phyloP scores from a whole-genome alignment of 2,797 vertebrate genomes.

The Cetoscarus ocellatus region DNA sequence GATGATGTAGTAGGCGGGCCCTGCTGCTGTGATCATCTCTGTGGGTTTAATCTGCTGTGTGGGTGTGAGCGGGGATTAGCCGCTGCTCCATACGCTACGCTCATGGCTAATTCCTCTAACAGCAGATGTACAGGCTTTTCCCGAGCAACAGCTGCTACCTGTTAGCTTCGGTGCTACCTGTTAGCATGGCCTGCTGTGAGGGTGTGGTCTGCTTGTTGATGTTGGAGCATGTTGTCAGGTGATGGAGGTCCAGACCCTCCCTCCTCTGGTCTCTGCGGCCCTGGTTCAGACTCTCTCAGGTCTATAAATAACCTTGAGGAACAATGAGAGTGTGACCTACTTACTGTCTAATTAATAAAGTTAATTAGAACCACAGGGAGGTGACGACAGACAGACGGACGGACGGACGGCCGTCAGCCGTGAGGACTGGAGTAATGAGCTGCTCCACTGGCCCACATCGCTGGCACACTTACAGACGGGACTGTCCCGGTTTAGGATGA shows the following conservation, averaged over 20 bases:
- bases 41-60: constrained; percentile 17
- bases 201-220: no score
- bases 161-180: constrained; percentile 59
- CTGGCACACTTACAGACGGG: constrained; percentile 54
- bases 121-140: constrained; percentile 66
- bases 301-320: no score
- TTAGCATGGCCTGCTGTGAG: constrained; percentile 7
- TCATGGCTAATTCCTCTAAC: constrained; percentile 58
- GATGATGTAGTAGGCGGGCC: no score
- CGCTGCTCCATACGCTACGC: constrained; percentile 40
- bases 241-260: no score
- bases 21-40: constrained; percentile 42
- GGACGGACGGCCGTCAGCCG: constrained; percentile 28
- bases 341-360: constrained; percentile 65
- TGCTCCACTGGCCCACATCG: constrained; percentile 70
- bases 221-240: no score
- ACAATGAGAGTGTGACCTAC: constrained; percentile 45
- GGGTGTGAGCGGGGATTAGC: constrained; percentile 55
- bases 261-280: no score
- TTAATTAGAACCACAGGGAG: constrained; percentile 55
- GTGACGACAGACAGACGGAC: constrained; percentile 18
- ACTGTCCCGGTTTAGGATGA: constrained; percentile 43
- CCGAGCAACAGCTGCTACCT: constrained; percentile 61
- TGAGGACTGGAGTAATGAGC: constrained; percentile 52
- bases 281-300: no score